phyloP scores from a whole-genome alignment of 2,888 invertebrate genomes.

The Zele albiditarsus region DNA sequence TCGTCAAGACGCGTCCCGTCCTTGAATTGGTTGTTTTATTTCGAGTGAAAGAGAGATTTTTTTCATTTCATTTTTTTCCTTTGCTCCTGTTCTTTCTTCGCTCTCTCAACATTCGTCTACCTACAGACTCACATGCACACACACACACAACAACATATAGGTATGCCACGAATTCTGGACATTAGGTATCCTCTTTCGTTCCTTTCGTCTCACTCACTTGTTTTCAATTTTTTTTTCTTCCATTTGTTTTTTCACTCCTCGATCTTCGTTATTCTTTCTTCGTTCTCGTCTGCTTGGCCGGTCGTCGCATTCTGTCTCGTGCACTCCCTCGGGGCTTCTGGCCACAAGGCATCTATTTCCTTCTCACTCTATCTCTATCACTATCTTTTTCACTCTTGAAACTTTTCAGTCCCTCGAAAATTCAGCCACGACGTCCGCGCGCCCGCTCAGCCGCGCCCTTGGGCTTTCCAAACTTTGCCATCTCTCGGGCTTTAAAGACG shows the following conservation, averaged over 20 bases:
- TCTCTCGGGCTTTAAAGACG: constrained; percentile 57
- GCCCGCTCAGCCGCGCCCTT: constrained; percentile 50
- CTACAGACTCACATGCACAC: background rate
- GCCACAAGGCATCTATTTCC: constrained; percentile 47
- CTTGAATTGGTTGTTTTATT: constrained; percentile 31
- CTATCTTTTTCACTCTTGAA: constrained; percentile 47
- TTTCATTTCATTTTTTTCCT: constrained; percentile 14
- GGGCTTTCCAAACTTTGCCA: constrained; percentile 63
- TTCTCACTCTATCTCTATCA: constrained; percentile 51
- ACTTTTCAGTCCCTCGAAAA: constrained; percentile 42
- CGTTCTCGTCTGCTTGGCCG: background rate
- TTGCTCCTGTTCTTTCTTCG: constrained; percentile 5
- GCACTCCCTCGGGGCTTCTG: constrained; percentile 36
- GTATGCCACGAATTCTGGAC: constrained; percentile 19
- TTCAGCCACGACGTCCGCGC: constrained; percentile 28
- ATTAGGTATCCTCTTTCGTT: constrained; percentile 12
- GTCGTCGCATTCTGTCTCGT: constrained; percentile 27
- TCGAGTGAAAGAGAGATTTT: background rate
- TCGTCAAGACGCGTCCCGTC: constrained; percentile 20
- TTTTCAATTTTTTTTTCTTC: background rate
- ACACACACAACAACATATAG: background rate
- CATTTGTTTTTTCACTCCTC: background rate
- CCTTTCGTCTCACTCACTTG: background rate
- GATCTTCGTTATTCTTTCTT: constrained; percentile 14
- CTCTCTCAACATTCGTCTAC: constrained; percentile 22